Percentiles rank a stretch among this genome's conserved stretches.
Evolutionary conservation across 1,140 invertebrate genomes (phyloP).

Genomic region (Drosophila varians): DNA sequence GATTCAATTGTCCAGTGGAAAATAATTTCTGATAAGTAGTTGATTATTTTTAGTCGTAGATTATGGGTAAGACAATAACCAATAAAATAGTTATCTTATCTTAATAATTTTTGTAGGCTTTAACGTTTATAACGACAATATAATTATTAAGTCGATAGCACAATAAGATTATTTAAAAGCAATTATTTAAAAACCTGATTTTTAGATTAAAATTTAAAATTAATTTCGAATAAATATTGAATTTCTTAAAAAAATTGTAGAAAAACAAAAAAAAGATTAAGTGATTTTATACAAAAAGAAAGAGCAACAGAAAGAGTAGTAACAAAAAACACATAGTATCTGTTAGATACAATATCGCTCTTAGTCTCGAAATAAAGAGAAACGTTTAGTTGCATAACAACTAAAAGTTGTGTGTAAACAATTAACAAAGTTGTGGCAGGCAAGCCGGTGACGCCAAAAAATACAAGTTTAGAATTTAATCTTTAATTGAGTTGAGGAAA

Average conservation of each 20-base stretch:
- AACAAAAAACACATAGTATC: not conserved
- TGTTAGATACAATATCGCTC: not conserved
- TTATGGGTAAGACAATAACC: not conserved
- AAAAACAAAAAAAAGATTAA: no score
- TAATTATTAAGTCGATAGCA: no score
- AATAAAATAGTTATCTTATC: constrained; percentile 19
- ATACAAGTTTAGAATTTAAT: not conserved
- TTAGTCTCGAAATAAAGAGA: constrained; percentile 6
- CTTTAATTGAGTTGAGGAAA: constrained; percentile 18
- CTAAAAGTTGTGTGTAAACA: constrained; percentile 40
- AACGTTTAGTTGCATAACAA: constrained; percentile 43
- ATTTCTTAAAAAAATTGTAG: no score
- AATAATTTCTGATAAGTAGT: constrained; percentile 10
- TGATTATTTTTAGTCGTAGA: constrained; percentile 8
- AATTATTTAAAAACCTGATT: not conserved
- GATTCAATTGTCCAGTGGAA: not conserved
- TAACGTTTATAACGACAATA: not conserved
- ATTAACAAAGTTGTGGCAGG: constrained; percentile 37
- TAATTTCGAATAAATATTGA: no score
- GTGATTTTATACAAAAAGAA: not conserved
- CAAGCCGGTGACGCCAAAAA: constrained; percentile 13
- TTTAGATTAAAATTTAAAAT: no score
- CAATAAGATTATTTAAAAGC: no score
- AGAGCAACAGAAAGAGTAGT: not conserved
- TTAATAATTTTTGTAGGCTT: constrained; percentile 2